phyloP scores from a whole-genome alignment of 2,888 invertebrate species.

The Drosophila emarginata region DNA sequence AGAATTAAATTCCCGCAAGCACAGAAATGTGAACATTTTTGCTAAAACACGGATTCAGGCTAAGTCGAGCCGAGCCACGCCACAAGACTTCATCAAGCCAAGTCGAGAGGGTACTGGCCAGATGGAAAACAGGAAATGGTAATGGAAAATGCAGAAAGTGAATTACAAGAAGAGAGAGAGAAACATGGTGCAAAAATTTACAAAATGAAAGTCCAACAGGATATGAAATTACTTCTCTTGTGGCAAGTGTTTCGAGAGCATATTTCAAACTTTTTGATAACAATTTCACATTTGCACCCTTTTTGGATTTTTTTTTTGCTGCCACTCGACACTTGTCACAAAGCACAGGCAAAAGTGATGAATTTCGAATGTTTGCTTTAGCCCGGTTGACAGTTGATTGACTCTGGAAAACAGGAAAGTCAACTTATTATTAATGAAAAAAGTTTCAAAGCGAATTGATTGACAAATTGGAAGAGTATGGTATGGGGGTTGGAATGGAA shows the following conservation, averaged over 20 bases:
- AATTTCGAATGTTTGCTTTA: constrained; percentile 8
- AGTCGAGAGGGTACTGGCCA: constrained; percentile 11
- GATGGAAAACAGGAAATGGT: constrained; percentile 44
- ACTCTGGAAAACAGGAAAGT: neutral
- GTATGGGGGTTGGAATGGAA: neutral
- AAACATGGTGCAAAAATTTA: constrained; percentile 52
- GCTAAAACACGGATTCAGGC: constrained; percentile 9
- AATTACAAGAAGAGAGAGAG: neutral
- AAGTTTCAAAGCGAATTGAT: neutral
- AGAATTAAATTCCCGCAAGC: constrained; percentile 27
- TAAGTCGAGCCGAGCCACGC: constrained; percentile 19
- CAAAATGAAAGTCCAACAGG: constrained; percentile 46
- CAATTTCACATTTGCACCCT: neutral
- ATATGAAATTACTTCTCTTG: constrained; percentile 60
- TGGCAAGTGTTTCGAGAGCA: constrained; percentile 14
- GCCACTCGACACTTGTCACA: constrained; percentile 1
- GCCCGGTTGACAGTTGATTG: neutral
- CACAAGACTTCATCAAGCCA: constrained; percentile 44
- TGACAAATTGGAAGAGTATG: neutral
- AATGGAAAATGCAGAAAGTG: constrained; percentile 15
- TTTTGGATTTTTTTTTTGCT: neutral
- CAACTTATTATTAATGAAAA: constrained; percentile 9
- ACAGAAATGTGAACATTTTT: constrained; percentile 48
- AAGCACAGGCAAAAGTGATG: neutral
- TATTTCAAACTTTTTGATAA: constrained; percentile 21